Evolutionary conservation across 2,797 vertebrate genomes (phyloP), one percentile per base, ranked within the genome.

Genomic region (Poeciliopsis turneri): DNA sequence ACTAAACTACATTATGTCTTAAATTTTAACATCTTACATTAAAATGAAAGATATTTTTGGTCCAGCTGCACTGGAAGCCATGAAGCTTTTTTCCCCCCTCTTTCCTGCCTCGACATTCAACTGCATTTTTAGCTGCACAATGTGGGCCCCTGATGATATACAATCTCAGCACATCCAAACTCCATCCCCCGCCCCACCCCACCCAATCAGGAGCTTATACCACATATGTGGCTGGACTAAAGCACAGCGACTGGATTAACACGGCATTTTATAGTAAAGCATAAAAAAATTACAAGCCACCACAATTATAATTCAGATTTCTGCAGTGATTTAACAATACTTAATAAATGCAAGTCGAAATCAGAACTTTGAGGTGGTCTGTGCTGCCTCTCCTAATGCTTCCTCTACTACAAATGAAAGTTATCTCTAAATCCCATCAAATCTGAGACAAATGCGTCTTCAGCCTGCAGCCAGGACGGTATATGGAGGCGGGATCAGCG

Each of bases 101-200:
- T 86, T 33, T 33, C 25, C 80, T 75, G 72, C 82, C 82, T 92
- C 88, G 89, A 93, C 92, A 93, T 84, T 86, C 81, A 61, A 84
- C 84, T 89, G 82, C 85, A 86, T 87, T 57, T 92, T 92, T 91
- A 80, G 85, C 81, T 82, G 59, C 80, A 83, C 92, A 85, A 86
- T 72, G 79, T 79, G 88, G 92, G 84, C 84, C 93, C 91, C 89
- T 75, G 76, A 84, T 93, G 93, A 95, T 94, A 93, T 92, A 92
- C 85, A 93, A 92, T 88, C 86, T 81, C 75, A 82, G 82, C 82
- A 90, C 79, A 84, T 81, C 59, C 82, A 73, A 80, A 64, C 77
- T 84, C 84, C 77, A 82, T 76, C 72, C 81, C 78, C 76, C 84
- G 45, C 23, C 78, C 74, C 30, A 30, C 30, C 53, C 61, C 36